phyloP scores from a whole-genome alignment of 2,113 vertebrate species.

The Monopterus albus region DNA sequence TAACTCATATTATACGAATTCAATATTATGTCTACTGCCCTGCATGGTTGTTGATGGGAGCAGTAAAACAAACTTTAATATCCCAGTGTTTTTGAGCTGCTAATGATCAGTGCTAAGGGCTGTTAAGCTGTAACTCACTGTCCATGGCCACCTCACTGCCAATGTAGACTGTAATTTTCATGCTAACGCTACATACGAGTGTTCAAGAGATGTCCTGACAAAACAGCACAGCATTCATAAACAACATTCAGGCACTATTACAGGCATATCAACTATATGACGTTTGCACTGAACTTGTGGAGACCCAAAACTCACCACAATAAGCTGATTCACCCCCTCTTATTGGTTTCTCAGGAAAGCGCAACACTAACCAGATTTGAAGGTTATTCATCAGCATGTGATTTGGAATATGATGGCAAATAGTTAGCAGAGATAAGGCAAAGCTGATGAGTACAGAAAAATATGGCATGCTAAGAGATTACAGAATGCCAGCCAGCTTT shows the following conservation, averaged over 20 bases:
- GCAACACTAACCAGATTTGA: conserved; percentile 34
- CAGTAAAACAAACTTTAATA: conserved; percentile 79
- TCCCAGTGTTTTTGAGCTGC: conserved; percentile 67
- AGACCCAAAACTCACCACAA: conserved; percentile 24
- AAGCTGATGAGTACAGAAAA: conserved; percentile 28
- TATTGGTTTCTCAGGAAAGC: conserved; percentile 24
- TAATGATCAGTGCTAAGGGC: conserved; percentile 63
- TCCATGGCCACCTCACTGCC: conserved; percentile 29
- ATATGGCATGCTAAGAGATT: conserved; percentile 66
- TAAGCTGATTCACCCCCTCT: conserved; percentile 28
- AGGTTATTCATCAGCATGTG: conserved; percentile 46
- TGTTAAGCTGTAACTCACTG: conserved; percentile 64
- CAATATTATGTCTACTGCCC: conserved; percentile 67
- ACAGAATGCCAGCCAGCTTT: conserved; percentile 67
- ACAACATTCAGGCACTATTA: conserved; percentile 48
- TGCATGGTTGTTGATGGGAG: conserved; percentile 63
- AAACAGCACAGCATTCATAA: conserved; percentile 27
- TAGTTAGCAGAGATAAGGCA: conserved; percentile 43
- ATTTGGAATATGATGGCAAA: conserved; percentile 47
- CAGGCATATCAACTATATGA: conserved; percentile 41
- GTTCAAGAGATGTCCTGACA: conserved; percentile 23
- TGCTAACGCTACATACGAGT: conserved; percentile 22
- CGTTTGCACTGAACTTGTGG: conserved; percentile 30
- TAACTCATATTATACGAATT: conserved; percentile 77
- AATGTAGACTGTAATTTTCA: conserved; percentile 47